Conservation (phyloP, 2,888 invertebrate species). For the Luffia ferchaultella region DNA sequence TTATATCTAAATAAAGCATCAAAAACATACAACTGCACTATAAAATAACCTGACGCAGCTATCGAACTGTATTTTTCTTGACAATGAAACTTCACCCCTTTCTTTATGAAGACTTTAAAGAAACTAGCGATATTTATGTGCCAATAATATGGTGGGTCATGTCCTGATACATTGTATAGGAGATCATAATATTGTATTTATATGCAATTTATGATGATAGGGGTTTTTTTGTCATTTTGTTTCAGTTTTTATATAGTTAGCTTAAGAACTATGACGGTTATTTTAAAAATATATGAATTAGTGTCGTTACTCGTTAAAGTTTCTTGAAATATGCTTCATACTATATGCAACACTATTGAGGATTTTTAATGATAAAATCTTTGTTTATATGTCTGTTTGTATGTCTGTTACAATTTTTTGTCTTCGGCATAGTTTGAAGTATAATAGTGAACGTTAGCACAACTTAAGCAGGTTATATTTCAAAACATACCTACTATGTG, state of each 20-base stretch:
- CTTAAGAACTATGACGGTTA: neutral
- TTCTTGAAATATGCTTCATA: too few species aligned
- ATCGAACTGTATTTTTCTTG: neutral
- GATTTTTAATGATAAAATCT: too few species aligned
- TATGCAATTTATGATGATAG: constrained; percentile 38
- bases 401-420: too few species aligned
- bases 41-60: constrained; percentile 1
- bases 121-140: constrained; percentile 34
- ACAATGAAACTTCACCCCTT: constrained; percentile 30
- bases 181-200: constrained; percentile 60
- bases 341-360: too few species aligned
- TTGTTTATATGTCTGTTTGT: too few species aligned
- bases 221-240: neutral
- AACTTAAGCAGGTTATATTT: too few species aligned
- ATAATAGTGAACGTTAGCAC: too few species aligned
- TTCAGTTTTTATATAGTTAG: neutral
- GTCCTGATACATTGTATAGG: constrained; percentile 22
- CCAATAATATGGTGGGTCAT: constrained; percentile 46
- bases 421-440: too few species aligned
- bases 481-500: too few species aligned
- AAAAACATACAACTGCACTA: constrained; percentile 18
- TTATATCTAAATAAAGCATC: too few species aligned
- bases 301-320: too few species aligned
- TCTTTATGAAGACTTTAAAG: constrained; percentile 22
- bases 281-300: neutral